phyloP scores from a whole-genome alignment of 2,113 vertebrate species.

The Malurus alboscapulatus region DNA sequence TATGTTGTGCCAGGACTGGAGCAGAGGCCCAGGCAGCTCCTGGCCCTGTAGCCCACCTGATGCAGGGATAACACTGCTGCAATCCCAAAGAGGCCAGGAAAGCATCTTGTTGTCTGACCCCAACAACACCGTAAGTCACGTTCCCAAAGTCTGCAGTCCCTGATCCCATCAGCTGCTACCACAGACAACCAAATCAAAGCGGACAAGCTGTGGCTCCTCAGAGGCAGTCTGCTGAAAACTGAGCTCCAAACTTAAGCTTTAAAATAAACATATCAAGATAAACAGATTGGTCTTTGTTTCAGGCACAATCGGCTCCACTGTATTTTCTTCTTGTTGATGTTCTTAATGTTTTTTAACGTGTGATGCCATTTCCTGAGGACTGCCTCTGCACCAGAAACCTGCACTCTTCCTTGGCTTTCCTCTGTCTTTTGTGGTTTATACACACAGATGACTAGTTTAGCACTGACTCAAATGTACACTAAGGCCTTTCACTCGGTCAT shows the following conservation, averaged over 20 bases:
- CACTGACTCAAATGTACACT: not conserved
- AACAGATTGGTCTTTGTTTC: constrained; percentile 22
- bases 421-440: not conserved
- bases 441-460: not conserved
- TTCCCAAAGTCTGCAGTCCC: not conserved
- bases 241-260: not conserved
- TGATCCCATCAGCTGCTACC: not conserved
- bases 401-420: not conserved
- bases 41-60: not conserved
- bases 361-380: not conserved
- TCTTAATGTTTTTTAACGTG: not conserved
- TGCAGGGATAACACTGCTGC: not conserved
- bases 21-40: not conserved
- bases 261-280: constrained; percentile 36
- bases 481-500: not conserved
- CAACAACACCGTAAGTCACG: accelerated
- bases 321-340: not conserved
- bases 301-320: not conserved
- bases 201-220: not conserved
- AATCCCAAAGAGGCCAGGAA: not conserved
- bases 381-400: not conserved
- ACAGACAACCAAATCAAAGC: not conserved
- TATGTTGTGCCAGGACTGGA: not conserved
- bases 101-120: not conserved
- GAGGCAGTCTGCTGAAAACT: not conserved